phyloP scores from a whole-genome alignment of 37 sponge, comb jelly and placozoan species.

The Corticium candelabrum region DNA sequence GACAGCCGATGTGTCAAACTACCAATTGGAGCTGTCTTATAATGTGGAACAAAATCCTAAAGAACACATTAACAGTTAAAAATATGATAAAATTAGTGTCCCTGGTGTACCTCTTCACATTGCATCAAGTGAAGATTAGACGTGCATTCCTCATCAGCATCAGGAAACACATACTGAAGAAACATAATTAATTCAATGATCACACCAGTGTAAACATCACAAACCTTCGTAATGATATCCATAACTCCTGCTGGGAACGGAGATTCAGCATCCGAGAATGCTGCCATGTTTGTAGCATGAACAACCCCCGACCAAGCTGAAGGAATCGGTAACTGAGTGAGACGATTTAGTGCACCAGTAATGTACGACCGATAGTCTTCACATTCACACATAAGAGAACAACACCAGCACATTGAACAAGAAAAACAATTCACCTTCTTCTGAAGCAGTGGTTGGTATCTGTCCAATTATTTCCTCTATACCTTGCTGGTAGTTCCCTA shows the following conservation, averaged over 20 bases:
- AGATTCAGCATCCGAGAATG: neutral
- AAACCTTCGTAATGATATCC: neutral
- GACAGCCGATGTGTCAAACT: slow-evolving; percentile 13
- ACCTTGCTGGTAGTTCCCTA: neutral
- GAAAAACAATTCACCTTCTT: no score
- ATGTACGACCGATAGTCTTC: no score
- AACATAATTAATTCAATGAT: no score
- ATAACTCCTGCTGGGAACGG: neutral
- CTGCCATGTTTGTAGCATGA: neutral
- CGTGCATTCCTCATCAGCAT: neutral
- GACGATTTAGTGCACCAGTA: neutral
- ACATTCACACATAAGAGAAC: no score
- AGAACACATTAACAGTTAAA: neutral
- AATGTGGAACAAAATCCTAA: neutral
- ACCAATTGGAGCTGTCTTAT: slow-evolving; percentile 14
- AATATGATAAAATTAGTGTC: no score
- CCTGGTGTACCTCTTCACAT: no score
- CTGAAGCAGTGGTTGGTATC: no score
- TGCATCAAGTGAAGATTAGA: no score
- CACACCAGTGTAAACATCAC: no score
- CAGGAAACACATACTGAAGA: neutral
- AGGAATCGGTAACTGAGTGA: neutral
- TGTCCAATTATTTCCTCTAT: neutral
- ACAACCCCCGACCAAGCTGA: neutral
- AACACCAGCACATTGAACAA: no score